Evolutionary conservation across 2,113 vertebrate species (phyloP), one percentile per base, ranked within the genome.

Genomic region (Candoia aspera): DNA sequence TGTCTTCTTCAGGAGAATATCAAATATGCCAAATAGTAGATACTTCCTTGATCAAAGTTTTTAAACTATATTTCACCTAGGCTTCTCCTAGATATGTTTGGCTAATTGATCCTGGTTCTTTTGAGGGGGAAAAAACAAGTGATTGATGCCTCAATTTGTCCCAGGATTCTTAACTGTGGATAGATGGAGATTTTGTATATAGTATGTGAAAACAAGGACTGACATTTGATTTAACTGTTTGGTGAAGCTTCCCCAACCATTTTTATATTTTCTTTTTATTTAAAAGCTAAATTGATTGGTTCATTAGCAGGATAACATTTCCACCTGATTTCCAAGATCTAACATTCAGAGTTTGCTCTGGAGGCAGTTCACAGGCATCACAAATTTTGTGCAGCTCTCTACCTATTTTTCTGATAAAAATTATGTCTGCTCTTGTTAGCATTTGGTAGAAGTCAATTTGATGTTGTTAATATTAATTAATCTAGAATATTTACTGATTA

Each of bases 1-100:
- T 58, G 62, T 92, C 94, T 96, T 96, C 90, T 93, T 95, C 86
- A 94, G 79, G 90, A 89, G 93, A 93, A 91, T n/a, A 94, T 26
- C 91, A 90, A 92, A 29, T 86, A 90, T 87, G 26, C 92, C 91
- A 94, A 90, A 92, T 89, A 94, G 89, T 24, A 94, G 55, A 86
- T 94, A 93, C 91, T 88, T 59, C 90, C 89, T 93, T 92, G 64
- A 95, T 90, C 85, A 93, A 23, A 87, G 37, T 94, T 95, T 46
- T 26, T 84, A 55, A 0, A 90, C 83, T 96, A 91, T 57, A 94
- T 96, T 94, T 95, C 93, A 90, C 58, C 54, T 91, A 90, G 91
- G 86, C 94, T 90, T 84, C 91, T 57, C 59, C 93, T 95, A 89
- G 55, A 83, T 87, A 33, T 86, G 79, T 90, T 84, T 94, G 88